Evolutionary conservation across 37 sponge, comb jelly and placozoan genomes (phyloP).

Genomic region (Trichoplax adhaerens): DNA sequence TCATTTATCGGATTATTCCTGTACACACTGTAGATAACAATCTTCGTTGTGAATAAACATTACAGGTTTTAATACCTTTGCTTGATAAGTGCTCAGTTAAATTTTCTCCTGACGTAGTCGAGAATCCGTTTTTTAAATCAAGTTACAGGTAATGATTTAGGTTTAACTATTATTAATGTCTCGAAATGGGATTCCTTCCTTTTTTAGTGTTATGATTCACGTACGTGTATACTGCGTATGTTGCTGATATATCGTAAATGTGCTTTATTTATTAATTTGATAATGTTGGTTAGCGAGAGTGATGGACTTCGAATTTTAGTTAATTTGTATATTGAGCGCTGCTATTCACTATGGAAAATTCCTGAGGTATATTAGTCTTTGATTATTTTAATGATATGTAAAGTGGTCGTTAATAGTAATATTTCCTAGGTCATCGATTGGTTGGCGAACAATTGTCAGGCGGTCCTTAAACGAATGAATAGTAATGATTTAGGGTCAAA

Average conservation of each 20-base stretch:
- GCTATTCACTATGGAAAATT: constrained; percentile 58
- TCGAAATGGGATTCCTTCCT: constrained; percentile 1
- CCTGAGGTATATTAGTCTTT: constrained; percentile 42
- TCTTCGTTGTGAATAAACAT: constrained; percentile 6
- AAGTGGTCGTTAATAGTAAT: neutral
- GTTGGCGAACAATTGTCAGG: no score
- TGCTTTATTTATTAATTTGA: no score
- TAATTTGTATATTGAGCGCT: constrained; percentile 55
- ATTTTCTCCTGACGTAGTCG: constrained; percentile 20
- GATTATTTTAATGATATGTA: neutral
- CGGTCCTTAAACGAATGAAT: no score
- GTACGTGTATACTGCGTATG: neutral
- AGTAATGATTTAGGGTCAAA: no score
- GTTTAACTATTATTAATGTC: neutral
- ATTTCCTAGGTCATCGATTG: no score
- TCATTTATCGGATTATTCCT: no score
- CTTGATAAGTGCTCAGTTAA: constrained; percentile 67
- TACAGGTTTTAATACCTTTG: constrained; percentile 37
- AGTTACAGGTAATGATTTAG: neutral
- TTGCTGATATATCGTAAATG: no score
- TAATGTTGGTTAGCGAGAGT: no score
- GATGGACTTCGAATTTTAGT: constrained; percentile 11
- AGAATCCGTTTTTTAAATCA: constrained; percentile 6
- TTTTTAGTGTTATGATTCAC: neutral
- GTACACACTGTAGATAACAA: neutral